Percentiles rank a stretch among this genome's conserved stretches.
phyloP scores from a whole-genome alignment of 2,797 vertebrate species.

The Pipistrellus pipistrellus region DNA sequence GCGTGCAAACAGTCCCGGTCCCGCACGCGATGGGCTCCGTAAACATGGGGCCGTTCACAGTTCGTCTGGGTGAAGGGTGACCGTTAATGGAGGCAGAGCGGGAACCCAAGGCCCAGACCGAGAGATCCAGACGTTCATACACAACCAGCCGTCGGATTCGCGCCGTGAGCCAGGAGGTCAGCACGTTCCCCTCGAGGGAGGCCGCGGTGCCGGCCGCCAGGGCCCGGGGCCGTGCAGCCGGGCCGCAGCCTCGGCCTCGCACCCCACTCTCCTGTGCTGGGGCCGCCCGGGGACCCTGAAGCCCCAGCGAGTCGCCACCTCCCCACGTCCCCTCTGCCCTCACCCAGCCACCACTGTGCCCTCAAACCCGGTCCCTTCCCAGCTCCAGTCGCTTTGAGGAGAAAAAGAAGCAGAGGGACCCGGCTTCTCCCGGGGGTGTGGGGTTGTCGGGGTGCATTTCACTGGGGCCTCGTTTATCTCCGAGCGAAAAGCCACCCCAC shows the following conservation, averaged over 20 bases:
- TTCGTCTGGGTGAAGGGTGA: too few species aligned
- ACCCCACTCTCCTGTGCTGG: too few species aligned
- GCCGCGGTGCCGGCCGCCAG: rapidly evolving
- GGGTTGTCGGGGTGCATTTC: rapidly evolving
- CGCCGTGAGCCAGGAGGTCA: neutral
- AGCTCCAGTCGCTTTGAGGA: rapidly evolving
- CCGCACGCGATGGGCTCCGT: too few species aligned
- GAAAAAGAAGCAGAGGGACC: rapidly evolving
- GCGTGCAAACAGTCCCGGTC: too few species aligned
- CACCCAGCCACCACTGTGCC: rapidly evolving
- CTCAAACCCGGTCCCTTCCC: rapidly evolving
- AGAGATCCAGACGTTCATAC: too few species aligned
- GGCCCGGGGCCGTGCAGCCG: neutral
- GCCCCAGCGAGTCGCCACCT: rapidly evolving
- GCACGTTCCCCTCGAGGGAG: rapidly evolving
- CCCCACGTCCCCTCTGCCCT: rapidly evolving
- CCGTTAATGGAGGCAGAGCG: too few species aligned
- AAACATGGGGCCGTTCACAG: too few species aligned
- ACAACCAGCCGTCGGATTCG: too few species aligned
- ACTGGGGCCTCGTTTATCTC: neutral
- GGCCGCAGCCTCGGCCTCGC: neutral
- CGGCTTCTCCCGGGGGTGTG: rapidly evolving
- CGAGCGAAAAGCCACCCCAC: rapidly evolving
- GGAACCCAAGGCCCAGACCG: too few species aligned
- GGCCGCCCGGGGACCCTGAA: neutral